Evolutionary conservation across 2,113 vertebrate species (phyloP).

Genomic region (Microtus richardsoni): DNA sequence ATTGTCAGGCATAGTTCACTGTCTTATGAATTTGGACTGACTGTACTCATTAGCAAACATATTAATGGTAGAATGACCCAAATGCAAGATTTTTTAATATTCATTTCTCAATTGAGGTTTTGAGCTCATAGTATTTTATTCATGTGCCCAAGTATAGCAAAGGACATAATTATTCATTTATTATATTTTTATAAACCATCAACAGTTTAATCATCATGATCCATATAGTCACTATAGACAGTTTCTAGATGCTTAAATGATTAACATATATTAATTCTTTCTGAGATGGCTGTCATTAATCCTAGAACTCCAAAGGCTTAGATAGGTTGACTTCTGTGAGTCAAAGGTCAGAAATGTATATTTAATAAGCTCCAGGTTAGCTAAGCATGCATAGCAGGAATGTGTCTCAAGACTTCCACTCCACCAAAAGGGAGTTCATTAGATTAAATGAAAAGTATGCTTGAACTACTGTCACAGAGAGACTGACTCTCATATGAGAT

Average conservation of each 20-base stretch:
- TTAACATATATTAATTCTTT: neutral
- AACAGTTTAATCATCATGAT: neutral
- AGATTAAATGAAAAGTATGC: neutral
- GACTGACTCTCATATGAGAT: neutral
- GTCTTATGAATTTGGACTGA: neutral
- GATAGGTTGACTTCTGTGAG: neutral
- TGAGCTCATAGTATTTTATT: neutral
- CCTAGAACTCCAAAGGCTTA: neutral
- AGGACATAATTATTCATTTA: neutral
- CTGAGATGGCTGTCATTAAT: neutral
- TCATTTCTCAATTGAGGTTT: neutral
- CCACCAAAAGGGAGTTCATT: neutral
- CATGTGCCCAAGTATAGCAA: neutral
- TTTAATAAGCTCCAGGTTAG: neutral
- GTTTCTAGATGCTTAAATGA: neutral
- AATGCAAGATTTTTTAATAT: neutral
- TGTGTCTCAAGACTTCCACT: neutral
- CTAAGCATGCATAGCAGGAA: neutral
- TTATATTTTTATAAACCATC: neutral
- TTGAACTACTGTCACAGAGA: neutral
- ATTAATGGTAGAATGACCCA: neutral
- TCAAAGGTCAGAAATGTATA: neutral
- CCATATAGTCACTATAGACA: neutral
- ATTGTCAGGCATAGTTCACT: neutral
- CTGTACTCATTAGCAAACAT: neutral